Percentiles rank a stretch among this genome's conserved stretches.
Evolutionary conservation across 2,888 invertebrate species (phyloP).

Genomic region (Gandaritis pyraliata): DNA sequence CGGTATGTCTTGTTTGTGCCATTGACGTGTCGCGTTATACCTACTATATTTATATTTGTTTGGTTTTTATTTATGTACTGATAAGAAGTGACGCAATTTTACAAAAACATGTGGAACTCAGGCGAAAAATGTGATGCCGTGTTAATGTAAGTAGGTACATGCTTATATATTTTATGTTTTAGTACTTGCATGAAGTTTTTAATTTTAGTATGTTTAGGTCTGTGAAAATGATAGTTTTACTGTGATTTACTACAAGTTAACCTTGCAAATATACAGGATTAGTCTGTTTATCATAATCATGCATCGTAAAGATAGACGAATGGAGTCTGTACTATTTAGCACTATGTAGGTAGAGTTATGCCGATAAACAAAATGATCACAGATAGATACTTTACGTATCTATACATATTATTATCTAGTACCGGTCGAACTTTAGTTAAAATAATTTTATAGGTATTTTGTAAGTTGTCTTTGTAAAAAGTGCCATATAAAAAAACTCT

Average conservation of each 20-base stretch:
- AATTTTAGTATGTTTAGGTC: no score
- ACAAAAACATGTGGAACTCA: constrained; percentile 53
- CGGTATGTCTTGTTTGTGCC: constrained; percentile 6
- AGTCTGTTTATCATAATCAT: background rate
- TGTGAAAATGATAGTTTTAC: background rate
- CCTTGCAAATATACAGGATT: background rate
- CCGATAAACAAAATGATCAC: no score
- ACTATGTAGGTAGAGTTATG: no score
- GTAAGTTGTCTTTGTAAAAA: no score
- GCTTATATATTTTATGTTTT: constrained; percentile 8
- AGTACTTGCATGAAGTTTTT: background rate
- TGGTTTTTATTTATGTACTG: constrained; percentile 17
- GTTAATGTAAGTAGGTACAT: constrained; percentile 53
- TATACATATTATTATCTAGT: no score
- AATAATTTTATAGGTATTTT: no score
- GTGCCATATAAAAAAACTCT: no score
- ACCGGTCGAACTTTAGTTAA: no score
- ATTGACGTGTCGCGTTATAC: constrained; percentile 17
- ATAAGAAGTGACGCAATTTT: constrained; percentile 33
- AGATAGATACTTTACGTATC: no score
- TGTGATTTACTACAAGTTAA: background rate
- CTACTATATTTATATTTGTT: background rate
- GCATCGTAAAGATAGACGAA: no score
- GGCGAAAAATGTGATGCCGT: constrained; percentile 50
- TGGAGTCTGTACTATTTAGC: no score